Base-by-base conservation (phyloP, 1,140 invertebrate species). In the Mylabris phalerata region DNA sequence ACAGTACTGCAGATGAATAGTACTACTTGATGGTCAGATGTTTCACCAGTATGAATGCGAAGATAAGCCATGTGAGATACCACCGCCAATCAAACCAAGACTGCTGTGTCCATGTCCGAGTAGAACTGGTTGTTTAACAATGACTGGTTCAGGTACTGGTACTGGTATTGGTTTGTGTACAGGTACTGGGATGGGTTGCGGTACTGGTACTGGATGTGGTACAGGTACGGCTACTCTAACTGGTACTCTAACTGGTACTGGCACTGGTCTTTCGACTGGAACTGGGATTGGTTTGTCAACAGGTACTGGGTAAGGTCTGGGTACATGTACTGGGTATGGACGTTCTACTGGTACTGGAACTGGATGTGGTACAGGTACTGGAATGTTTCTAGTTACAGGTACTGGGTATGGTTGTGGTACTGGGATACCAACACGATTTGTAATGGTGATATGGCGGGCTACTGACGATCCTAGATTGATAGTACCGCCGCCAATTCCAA, bases 61-160 rank as follows among this genome's bases (percentile, higher is more conserved):
- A 4, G 32, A 32, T 32, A 32, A 48, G 26, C 66, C 60, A n/a
- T 48, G n/a, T 49, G 55, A 47, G 41, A 55, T 62, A 43, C 67
- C 62, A 42, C 55, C 57, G n/a, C 62, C 60, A 56, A 62, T 67
- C 11, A 65, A 62, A 54, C 65, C 64, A 50, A 62, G 45, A 38
- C 65, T 61, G 47, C 57, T 50, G 13, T 57, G 43, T 46, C 56
- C 60, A 49, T 57, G 60, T 47, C 66, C 62, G 11, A 83, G 77
- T n/a, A 80, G 80, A n/a, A 82, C 78, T 32, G 79, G 78, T 57
- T 80, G 79, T 48, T 83, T 81, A 3, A 84, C 73, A 57, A 79
- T 75, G 10, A 78, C 67, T 63, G 75, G 52, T 68, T 74, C 75
- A 56, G 69, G 76, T 57, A 71, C 48, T 67, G 74, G 55, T 64